These are phyloP conservation scores for Halocaridina rubra DNA, from an alignment of 2,888 invertebrate species.

Conservation along the genomic window DNA sequence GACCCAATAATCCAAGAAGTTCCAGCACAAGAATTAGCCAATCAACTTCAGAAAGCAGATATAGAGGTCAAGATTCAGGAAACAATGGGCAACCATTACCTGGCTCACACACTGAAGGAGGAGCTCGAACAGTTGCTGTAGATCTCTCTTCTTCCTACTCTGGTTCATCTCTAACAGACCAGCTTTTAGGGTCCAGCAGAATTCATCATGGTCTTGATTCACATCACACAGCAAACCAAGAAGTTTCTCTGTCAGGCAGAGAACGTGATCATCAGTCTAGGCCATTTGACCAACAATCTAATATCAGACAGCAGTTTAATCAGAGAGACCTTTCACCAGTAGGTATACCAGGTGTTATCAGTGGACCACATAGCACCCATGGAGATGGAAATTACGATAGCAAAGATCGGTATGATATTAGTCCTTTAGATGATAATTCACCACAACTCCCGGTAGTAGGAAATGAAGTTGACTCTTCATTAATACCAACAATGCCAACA, in stretches of 20 bases:
- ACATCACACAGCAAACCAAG: background rate
- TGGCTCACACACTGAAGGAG: background rate
- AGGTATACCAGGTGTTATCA: constrained; percentile 34
- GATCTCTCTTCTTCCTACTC: constrained; percentile 19
- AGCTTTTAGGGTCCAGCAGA: background rate
- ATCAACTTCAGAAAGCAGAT: background rate
- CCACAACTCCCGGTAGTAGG: background rate
- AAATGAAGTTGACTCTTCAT: background rate
- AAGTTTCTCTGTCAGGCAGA: background rate
- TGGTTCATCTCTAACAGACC: background rate
- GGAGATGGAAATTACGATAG: background rate
- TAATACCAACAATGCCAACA: background rate
- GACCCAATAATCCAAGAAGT: background rate
- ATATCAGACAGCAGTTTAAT: background rate
- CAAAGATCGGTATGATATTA: background rate
- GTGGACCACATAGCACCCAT: background rate
- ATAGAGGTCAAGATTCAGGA: background rate
- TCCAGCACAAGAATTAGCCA: background rate
- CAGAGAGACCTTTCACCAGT: too few species aligned
- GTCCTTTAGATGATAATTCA: background rate
- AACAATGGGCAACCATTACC: background rate
- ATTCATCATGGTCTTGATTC: constrained; percentile 10
- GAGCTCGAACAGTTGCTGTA: constrained; percentile 15
- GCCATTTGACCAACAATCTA: background rate
- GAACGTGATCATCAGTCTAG: background rate